These are phyloP conservation scores for Nycticebus coucang DNA, from an alignment of 2,113 vertebrate species.

Conservation along the genomic window DNA sequence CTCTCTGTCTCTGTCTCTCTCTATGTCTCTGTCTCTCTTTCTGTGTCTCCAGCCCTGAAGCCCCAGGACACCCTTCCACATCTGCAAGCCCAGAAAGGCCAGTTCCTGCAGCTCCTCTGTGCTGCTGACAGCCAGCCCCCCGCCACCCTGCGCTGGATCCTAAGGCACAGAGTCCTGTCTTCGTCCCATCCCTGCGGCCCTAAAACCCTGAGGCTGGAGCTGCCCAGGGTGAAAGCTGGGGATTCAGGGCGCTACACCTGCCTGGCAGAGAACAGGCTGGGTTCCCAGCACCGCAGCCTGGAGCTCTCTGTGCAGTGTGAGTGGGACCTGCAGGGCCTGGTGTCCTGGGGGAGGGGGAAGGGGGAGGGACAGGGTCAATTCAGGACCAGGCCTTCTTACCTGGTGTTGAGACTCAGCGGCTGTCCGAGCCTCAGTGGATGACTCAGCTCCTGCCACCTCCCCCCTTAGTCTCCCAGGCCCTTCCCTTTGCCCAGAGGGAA, in stretches of 20 bases:
- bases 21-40: background rate
- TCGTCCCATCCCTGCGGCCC: background rate
- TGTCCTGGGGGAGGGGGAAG: fast-evolving
- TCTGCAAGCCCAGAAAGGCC: slow-evolving; percentile 53
- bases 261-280: slow-evolving; percentile 24
- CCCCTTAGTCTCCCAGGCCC: background rate
- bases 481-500: background rate
- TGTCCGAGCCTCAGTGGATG: background rate
- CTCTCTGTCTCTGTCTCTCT: background rate
- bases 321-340: background rate
- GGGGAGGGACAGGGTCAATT: background rate
- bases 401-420: too few species aligned
- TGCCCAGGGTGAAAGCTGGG: background rate
- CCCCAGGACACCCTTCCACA: fast-evolving
- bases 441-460: too few species aligned
- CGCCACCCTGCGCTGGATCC: slow-evolving; percentile 46
- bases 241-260: slow-evolving; percentile 69
- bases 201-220: background rate
- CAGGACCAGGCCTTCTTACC: background rate
- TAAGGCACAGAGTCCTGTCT: background rate
- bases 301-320: slow-evolving; percentile 70
- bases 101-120: slow-evolving; percentile 66
- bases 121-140: slow-evolving; percentile 10
- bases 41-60: background rate
- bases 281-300: background rate